Evolutionary conservation across 2,797 vertebrate species (phyloP).

Genomic region (Phataginus tricuspis): DNA sequence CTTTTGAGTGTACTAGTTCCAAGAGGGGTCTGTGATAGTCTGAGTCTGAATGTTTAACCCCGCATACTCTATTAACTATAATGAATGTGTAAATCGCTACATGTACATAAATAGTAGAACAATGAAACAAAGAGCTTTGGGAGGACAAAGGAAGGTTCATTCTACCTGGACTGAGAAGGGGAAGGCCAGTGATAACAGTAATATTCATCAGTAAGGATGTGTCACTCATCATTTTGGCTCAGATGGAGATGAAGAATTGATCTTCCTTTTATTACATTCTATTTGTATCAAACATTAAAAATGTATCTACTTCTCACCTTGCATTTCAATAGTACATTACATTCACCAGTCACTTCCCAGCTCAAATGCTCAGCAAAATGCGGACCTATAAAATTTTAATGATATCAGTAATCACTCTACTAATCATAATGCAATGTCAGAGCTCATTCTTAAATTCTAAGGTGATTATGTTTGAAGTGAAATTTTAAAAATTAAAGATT

Average conservation of each 20-base stretch:
- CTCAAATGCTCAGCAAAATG: conserved; percentile 97
- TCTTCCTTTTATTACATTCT: conserved; percentile 16
- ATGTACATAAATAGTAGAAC: neutral
- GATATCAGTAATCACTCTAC: neutral
- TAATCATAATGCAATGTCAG: conserved; percentile 53
- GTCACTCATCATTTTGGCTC: neutral
- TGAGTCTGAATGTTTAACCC: neutral
- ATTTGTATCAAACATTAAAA: conserved; percentile 35
- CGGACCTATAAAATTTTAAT: conserved; percentile 89
- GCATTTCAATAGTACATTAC: conserved; percentile 95
- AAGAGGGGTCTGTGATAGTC: neutral
- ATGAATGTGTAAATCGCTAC: neutral
- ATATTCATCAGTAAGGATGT: neutral
- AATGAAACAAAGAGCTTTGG: neutral
- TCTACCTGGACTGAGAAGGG: neutral
- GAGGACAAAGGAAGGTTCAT: neutral
- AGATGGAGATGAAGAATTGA: conserved; percentile 7
- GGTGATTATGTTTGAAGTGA: conserved; percentile 17
- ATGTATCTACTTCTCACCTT: conserved; percentile 90
- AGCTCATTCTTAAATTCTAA: conserved; percentile 45
- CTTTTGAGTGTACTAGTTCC: neutral
- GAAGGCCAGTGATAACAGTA: neutral
- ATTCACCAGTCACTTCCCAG: conserved; percentile 97
- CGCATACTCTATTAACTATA: neutral
- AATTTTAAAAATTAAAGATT: conserved; percentile 36